phyloP scores from a whole-genome alignment of 2,797 vertebrate genomes.

The Arctocebus calabarensis region DNA sequence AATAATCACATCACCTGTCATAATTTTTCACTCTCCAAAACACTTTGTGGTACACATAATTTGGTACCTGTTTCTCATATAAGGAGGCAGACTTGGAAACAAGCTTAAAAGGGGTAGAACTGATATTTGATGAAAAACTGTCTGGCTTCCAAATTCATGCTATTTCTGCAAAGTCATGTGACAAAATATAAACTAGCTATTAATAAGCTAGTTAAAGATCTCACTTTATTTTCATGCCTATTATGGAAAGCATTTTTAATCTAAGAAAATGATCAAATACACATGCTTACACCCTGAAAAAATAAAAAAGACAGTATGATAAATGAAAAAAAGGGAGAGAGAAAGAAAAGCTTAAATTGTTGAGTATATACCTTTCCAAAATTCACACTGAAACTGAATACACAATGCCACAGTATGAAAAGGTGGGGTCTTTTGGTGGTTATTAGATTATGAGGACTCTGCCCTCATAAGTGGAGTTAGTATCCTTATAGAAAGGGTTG shows the following conservation, averaged over 20 bases:
- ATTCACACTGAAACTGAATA: neutral
- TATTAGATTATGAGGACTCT: neutral
- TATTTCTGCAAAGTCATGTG: neutral
- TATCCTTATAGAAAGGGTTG: neutral
- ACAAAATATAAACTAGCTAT: neutral
- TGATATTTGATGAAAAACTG: neutral
- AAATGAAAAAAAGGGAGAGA: neutral
- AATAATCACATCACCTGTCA: neutral
- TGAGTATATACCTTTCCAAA: neutral
- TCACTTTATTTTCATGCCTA: neutral
- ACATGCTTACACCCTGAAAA: neutral
- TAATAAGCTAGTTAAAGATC: neutral
- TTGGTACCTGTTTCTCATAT: neutral
- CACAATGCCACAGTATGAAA: neutral
- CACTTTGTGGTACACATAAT: neutral
- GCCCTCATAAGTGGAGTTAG: neutral
- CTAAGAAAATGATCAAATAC: neutral
- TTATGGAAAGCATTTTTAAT: neutral
- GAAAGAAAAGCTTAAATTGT: neutral
- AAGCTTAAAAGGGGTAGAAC: neutral
- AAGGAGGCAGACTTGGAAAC: constrained; percentile 1
- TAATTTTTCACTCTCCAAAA: neutral
- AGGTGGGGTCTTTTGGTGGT: neutral
- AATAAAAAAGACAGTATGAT: neutral
- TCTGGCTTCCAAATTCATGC: neutral